phyloP scores from a whole-genome alignment of 2,888 invertebrate species.

The Palloptera scutellata region DNA sequence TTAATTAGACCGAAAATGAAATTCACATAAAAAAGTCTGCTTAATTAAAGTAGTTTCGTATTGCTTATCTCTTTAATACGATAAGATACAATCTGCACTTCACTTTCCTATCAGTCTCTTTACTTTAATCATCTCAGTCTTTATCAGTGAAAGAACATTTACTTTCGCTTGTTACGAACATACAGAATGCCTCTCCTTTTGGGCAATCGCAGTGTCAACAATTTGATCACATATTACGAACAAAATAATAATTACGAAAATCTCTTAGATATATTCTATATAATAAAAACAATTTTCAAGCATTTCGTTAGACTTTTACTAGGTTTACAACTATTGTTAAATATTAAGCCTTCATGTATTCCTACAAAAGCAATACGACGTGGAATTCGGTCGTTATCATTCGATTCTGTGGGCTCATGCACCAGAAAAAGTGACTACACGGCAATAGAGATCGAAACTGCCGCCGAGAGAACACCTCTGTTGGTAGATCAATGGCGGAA shows the following conservation, averaged over 20 bases:
- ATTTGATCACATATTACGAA: conserved; percentile 33
- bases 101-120: too few relatives aligned
- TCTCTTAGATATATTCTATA: conserved; percentile 6
- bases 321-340: conserved; percentile 30
- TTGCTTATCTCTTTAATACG: too few relatives aligned
- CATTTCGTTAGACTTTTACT: conserved; percentile 29
- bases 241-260: conserved; percentile 30
- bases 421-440: conserved; percentile 29
- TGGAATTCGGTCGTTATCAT: conserved; percentile 24
- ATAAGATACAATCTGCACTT: too few relatives aligned
- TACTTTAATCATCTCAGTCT: too few relatives aligned
- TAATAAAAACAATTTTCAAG: not conserved
- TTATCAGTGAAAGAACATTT: too few relatives aligned
- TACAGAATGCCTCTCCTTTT: conserved; percentile 42
- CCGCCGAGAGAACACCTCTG: conserved; percentile 46
- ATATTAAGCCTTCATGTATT: conserved; percentile 5
- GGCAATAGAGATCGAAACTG: conserved; percentile 42
- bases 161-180: too few relatives aligned
- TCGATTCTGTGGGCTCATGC: conserved; percentile 21
- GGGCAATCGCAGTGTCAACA: conserved; percentile 36
- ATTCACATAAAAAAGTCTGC: too few relatives aligned
- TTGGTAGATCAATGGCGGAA: conserved; percentile 30
- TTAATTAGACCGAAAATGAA: too few relatives aligned
- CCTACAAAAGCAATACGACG: conserved; percentile 33
- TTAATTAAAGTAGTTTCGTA: too few relatives aligned